Percentiles rank a stretch among this genome's conserved stretches.
Conservation (phyloP, 2,888 invertebrate genomes). For the Drosophila pegasa region DNA sequence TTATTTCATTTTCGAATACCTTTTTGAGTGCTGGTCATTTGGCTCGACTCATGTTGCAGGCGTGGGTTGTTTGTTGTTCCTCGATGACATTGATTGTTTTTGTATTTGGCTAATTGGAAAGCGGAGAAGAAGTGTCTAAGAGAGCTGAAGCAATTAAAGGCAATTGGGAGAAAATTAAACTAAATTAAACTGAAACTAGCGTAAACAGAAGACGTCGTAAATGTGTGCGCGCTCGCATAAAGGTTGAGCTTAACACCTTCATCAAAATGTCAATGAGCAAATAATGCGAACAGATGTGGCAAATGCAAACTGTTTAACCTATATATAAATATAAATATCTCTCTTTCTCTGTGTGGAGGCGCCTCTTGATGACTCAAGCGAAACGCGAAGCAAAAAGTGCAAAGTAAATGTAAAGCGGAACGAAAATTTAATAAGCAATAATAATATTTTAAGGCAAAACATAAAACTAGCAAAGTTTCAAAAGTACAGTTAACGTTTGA, state of each 20-base stretch:
- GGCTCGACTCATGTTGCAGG: constrained; percentile 23
- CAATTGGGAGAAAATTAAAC: constrained; percentile 5
- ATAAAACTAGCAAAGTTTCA: constrained; percentile 11
- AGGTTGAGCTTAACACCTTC: constrained; percentile 64
- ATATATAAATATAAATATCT: constrained; percentile 13
- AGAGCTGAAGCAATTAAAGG: constrained; percentile 58
- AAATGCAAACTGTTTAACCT: constrained; percentile 38
- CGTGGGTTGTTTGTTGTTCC: constrained; percentile 24
- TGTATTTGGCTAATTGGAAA: constrained; percentile 62
- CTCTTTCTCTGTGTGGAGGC: constrained; percentile 32
- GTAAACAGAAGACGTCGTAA: constrained; percentile 48
- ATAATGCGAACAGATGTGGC: constrained; percentile 60
- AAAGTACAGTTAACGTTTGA: constrained; percentile 33
- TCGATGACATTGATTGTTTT: constrained; percentile 66
- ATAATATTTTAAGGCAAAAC: constrained; percentile 20
- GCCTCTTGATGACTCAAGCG: constrained; percentile 29
- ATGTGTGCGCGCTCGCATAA: constrained; percentile 36
- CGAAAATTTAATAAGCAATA: constrained; percentile 28
- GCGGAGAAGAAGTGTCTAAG: constrained; percentile 39
- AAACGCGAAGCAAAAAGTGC: constrained; percentile 25
- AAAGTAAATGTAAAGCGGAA: constrained; percentile 19
- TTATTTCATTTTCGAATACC: constrained; percentile 35
- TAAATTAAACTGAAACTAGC: constrained; percentile 32
- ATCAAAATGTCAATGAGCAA: constrained; percentile 79
- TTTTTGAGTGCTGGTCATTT: constrained; percentile 43